These are phyloP conservation scores for Pristionchus arcanus DNA, from an alignment of 2,888 invertebrate genomes.

Conservation along the genomic window DNA sequence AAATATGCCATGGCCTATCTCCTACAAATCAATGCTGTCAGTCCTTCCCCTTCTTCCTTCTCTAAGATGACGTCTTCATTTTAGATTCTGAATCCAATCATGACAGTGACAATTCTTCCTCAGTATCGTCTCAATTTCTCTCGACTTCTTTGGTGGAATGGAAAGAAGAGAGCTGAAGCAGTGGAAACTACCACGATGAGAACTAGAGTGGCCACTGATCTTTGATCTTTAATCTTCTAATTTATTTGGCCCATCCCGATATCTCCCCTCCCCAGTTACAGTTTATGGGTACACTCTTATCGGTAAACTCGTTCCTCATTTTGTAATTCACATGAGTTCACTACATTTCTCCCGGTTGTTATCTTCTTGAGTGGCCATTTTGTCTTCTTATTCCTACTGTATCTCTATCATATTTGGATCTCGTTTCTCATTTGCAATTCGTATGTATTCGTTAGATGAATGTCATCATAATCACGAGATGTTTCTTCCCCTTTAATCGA, in stretches of 20 bases:
- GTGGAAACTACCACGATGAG: background rate
- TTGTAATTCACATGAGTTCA: background rate
- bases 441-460: conserved; percentile 31
- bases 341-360: conserved; percentile 44
- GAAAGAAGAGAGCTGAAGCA: background rate
- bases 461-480: background rate
- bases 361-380: background rate
- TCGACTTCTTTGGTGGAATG: conserved; percentile 21
- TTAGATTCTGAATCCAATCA: conserved; percentile 77
- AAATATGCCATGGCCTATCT: conserved; percentile 71
- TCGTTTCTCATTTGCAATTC: background rate
- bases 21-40: conserved; percentile 76
- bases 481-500: conserved; percentile 42
- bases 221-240: background rate
- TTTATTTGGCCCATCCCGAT: background rate
- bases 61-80: background rate
- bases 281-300: background rate
- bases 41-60: conserved; percentile 50
- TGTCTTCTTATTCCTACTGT: background rate
- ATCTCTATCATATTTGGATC: conserved; percentile 37
- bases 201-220: conserved; percentile 28
- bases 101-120: conserved; percentile 78
- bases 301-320: background rate
- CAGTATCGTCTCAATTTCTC: conserved; percentile 69
- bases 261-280: background rate